Evolutionary conservation across 2,113 vertebrate species (phyloP), one percentile per base, ranked within the genome.

Genomic region (Cairina moschata): DNA sequence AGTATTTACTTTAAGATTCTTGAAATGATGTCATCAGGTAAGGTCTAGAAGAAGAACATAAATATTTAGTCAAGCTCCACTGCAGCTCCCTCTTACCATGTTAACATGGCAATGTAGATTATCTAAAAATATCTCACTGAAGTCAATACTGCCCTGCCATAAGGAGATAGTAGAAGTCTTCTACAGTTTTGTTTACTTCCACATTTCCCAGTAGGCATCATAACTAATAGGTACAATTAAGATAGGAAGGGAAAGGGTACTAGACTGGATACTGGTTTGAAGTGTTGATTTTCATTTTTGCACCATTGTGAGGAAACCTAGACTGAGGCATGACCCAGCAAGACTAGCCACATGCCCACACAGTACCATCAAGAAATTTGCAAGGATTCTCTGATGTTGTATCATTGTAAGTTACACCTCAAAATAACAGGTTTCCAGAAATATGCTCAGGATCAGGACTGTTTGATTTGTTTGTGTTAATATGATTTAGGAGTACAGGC

Each of bases 241-340:
- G 46, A 31, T 44, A 55, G 25, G 11, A 65, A 76, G 21, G 23
- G n/a, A 60, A 72, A 25, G 2, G 3, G 20, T 34, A 42, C 22
- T 69, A 60, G 3, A 7, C 22, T 63, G 9, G 3, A 0, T 74
- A 38, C 25, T 22, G 20, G 46, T 42, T 42, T 83, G 8, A 20
- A 58, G 17, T 34, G 4, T 36, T 83, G 12, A 34, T 63, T 71
- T 29, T 46, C 0, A 32, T 50, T 86, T 88, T 67, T 90, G 7
- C 28, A 76, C 7, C 17, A 26, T 25, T 5, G 4, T 0, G 0
- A 21, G 6, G 9, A 91, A 36, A 42, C 6, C 18, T 29, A 4
- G 4, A 13, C 16, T 67, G 13, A 38, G 12, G 11, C 5, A 7
- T 2, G 17, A 42, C 22, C 11, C 42, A 75, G 32, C 40, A 76